Conservation (phyloP, 2,113 vertebrate genomes). For the Antechinus stuartii region DNA sequence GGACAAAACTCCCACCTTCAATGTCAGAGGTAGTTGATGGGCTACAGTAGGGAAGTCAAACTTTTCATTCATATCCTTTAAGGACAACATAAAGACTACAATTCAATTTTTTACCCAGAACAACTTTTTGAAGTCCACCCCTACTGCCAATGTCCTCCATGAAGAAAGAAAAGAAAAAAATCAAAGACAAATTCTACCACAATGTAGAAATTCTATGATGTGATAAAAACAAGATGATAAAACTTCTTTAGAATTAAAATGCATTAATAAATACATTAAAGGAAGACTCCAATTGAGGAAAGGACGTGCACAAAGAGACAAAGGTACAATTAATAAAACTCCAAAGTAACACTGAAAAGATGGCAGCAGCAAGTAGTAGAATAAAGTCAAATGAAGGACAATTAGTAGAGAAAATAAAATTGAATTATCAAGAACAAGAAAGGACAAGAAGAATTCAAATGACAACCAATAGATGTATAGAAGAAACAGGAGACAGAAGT, state of each 20-base stretch:
- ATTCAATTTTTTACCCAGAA: background rate
- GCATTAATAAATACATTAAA: background rate
- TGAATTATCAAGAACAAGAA: background rate
- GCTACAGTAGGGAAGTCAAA: background rate
- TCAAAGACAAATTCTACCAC: background rate
- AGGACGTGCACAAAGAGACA: background rate
- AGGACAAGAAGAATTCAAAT: background rate
- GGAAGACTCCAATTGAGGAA: background rate
- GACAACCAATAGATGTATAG: background rate
- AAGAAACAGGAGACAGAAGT: background rate
- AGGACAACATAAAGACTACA: background rate
- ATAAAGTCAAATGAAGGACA: background rate
- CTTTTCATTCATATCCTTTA: background rate
- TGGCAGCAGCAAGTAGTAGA: background rate
- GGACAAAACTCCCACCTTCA: background rate
- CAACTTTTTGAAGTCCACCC: background rate
- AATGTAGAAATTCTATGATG: background rate
- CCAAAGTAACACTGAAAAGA: background rate
- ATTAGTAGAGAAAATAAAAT: background rate
- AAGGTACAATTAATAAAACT: background rate
- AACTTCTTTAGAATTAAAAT: background rate
- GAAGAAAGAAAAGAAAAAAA: background rate
- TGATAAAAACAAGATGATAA: background rate
- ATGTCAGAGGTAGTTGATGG: background rate
- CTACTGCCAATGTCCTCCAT: background rate